Evolutionary conservation across 2,888 invertebrate genomes (phyloP).

Genomic region (Holacanthella duospinosa): DNA sequence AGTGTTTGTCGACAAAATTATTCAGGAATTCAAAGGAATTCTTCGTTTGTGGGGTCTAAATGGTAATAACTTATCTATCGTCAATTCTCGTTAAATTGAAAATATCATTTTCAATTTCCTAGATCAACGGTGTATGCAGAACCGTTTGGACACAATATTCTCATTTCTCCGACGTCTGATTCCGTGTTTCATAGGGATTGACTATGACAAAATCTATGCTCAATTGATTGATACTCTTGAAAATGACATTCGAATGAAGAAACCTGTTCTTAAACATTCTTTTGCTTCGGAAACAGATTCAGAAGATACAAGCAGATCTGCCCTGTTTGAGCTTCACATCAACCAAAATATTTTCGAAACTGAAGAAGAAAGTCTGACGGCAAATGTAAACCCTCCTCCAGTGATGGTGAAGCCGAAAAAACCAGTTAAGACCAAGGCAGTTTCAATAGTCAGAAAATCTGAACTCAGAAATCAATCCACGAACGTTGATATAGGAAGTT

Average conservation of each 20-base stretch:
- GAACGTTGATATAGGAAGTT: background rate
- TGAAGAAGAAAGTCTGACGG: background rate
- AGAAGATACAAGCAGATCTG: background rate
- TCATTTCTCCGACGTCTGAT: slow-evolving; percentile 19
- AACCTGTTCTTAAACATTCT: background rate
- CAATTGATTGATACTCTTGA: slow-evolving; percentile 4
- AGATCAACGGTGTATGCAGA: background rate
- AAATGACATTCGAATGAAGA: background rate
- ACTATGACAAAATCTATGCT: slow-evolving; percentile 10
- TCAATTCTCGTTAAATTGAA: too few species aligned
- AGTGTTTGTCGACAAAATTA: slow-evolving; percentile 19
- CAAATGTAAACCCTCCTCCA: background rate
- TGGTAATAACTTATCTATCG: slow-evolving; percentile 18
- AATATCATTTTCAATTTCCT: background rate
- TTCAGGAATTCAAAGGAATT: slow-evolving; percentile 28
- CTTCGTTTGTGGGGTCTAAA: slow-evolving; percentile 25
- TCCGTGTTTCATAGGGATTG: slow-evolving; percentile 7
- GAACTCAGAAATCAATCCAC: background rate
- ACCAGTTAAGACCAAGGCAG: background rate
- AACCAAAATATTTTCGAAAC: background rate
- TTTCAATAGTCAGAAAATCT: too few species aligned
- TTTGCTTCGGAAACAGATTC: background rate
- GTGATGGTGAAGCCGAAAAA: background rate
- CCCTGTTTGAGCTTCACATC: background rate
- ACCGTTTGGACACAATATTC: slow-evolving; percentile 16